phyloP scores from a whole-genome alignment of 2,888 invertebrate genomes.

The Drosophila hamatofila region DNA sequence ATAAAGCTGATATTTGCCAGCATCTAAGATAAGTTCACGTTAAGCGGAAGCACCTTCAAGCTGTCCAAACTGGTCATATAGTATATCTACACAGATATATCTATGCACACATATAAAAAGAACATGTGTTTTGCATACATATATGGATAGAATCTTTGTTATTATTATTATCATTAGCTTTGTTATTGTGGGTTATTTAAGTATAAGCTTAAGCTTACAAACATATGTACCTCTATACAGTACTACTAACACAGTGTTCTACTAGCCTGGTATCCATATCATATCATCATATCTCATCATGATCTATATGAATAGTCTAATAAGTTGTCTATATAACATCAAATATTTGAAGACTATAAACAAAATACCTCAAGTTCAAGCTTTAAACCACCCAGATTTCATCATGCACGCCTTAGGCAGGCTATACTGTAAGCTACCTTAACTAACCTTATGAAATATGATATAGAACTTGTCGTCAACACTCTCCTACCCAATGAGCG shows the following conservation, averaged over 20 bases:
- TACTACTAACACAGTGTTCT: background rate
- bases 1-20: conserved; percentile 19
- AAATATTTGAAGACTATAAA: background rate
- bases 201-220: background rate
- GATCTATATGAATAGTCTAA: background rate
- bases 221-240: background rate
- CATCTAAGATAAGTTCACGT: conserved; percentile 17
- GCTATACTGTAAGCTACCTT: background rate
- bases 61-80: conserved; percentile 11
- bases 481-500: background rate
- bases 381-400: background rate
- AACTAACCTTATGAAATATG: background rate
- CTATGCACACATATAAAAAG: background rate
- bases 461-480: no score
- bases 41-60: conserved; percentile 22
- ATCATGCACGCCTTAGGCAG: background rate
- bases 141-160: background rate
- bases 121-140: background rate
- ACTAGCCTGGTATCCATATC: background rate
- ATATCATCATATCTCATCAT: background rate
- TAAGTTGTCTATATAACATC: background rate
- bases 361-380: background rate
- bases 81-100: background rate
- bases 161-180: background rate
- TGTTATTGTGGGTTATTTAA: background rate